Evolutionary conservation across 2,888 invertebrate genomes (phyloP).

Genomic region (Netelia inedita): DNA sequence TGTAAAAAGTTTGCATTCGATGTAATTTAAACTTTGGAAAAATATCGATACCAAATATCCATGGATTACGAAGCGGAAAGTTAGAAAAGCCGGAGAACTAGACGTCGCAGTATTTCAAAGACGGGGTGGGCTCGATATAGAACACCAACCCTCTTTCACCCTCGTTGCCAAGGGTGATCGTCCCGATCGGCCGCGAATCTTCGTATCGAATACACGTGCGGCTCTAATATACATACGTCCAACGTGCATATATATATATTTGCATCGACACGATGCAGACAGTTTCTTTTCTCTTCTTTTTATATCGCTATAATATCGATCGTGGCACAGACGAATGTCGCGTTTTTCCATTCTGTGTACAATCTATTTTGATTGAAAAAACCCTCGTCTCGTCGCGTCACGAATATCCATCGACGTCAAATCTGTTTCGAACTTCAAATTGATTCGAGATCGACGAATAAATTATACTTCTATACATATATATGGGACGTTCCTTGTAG

Average conservation of each 20-base stretch:
- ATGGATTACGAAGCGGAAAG: neutral
- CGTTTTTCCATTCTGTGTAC: neutral
- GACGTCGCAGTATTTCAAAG: conserved; percentile 4
- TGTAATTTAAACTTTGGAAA: neutral
- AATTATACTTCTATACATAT: neutral
- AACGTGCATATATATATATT: neutral
- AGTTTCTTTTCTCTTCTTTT: neutral
- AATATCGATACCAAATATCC: neutral
- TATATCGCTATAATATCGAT: neutral
- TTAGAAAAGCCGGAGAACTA: conserved; percentile 1
- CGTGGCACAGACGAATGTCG: neutral
- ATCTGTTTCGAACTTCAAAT: neutral
- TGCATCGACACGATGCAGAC: neutral
- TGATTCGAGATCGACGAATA: conserved; percentile 1
- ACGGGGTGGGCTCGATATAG: conserved; percentile 33
- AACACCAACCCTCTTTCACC: neutral
- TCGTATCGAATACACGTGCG: neutral
- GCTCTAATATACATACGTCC: no score
- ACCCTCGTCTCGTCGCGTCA: neutral
- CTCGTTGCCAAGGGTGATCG: conserved; percentile 45
- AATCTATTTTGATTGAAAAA: neutral
- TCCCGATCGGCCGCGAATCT: neutral
- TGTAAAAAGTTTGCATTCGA: neutral
- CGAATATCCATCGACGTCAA: neutral
- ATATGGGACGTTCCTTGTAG: neutral